Conservation (phyloP, 2,888 invertebrate genomes). For the Leptinotarsa haldemani region DNA sequence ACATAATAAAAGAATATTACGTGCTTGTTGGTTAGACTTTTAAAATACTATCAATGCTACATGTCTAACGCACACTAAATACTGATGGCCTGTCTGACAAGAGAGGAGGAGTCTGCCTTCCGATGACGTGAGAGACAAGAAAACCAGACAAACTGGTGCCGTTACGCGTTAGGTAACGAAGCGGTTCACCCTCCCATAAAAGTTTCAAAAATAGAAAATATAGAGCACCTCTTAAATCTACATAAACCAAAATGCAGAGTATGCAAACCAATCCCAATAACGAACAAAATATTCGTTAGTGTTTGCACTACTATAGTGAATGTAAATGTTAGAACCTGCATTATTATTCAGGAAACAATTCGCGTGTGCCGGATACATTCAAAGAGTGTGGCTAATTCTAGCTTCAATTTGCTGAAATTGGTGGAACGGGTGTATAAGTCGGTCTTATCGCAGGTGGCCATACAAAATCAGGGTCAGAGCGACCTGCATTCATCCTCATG, state of each 20-base stretch:
- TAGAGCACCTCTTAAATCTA: too few species aligned
- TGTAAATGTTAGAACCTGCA: background rate
- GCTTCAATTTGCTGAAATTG: conserved; percentile 25
- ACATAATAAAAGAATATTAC: too few species aligned
- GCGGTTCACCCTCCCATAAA: too few species aligned
- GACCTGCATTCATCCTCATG: background rate
- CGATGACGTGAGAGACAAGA: too few species aligned
- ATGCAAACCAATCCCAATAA: background rate
- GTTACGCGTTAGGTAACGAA: too few species aligned
- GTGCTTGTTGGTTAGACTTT: too few species aligned
- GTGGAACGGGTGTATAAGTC: background rate
- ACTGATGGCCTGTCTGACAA: too few species aligned
- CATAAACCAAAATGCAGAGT: background rate
- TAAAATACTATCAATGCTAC: too few species aligned
- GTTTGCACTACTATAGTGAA: background rate
- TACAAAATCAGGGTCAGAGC: conserved; percentile 3
- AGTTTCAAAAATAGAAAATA: too few species aligned
- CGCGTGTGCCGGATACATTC: conserved; percentile 22
- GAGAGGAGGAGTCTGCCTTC: too few species aligned
- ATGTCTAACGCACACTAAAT: too few species aligned
- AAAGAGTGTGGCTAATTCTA: conserved; percentile 15
- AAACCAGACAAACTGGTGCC: too few species aligned
- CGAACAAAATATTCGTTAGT: background rate
- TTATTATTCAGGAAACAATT: conserved; percentile 5
- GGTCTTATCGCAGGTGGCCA: conserved; percentile 11